Conservation (phyloP, 2,113 vertebrate genomes). For the Etheostoma spectabile region DNA sequence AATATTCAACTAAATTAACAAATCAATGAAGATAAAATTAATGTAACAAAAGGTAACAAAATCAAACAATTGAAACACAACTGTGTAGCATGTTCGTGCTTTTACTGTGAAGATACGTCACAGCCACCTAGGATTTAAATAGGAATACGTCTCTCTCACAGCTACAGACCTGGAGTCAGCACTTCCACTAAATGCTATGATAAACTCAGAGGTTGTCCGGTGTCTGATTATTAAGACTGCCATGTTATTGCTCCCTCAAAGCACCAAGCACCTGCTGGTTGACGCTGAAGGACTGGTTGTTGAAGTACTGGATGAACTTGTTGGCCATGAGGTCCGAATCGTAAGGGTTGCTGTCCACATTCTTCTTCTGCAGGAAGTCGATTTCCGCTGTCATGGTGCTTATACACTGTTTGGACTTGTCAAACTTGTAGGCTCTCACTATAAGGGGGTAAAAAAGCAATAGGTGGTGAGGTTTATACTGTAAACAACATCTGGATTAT, state of each 20-base stretch:
- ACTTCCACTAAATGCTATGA: background rate
- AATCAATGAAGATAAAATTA: background rate
- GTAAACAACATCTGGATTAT: background rate
- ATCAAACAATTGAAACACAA: background rate
- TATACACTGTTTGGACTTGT: constrained; percentile 93
- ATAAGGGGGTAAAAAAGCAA: background rate
- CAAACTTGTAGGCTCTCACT: constrained; percentile 92
- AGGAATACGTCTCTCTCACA: background rate
- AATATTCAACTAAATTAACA: background rate
- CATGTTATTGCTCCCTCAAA: background rate
- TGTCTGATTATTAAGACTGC: background rate
- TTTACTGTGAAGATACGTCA: background rate
- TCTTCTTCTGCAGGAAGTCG: constrained; percentile 98
- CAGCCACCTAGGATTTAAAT: background rate
- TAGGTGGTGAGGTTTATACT: background rate
- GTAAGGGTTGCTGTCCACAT: constrained; percentile 91
- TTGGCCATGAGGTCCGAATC: constrained; percentile 95
- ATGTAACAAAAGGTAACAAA: background rate
- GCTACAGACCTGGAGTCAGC: background rate
- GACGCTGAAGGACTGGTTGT: constrained; percentile 91
- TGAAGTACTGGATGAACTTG: constrained; percentile 94
- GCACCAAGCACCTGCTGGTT: constrained; percentile 89
- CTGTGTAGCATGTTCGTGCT: background rate
- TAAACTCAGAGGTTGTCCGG: too few relatives aligned
- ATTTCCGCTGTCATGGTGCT: constrained; percentile 93